phyloP scores from a whole-genome alignment of 1,140 invertebrate species.

The Drosophila tropicalis region DNA sequence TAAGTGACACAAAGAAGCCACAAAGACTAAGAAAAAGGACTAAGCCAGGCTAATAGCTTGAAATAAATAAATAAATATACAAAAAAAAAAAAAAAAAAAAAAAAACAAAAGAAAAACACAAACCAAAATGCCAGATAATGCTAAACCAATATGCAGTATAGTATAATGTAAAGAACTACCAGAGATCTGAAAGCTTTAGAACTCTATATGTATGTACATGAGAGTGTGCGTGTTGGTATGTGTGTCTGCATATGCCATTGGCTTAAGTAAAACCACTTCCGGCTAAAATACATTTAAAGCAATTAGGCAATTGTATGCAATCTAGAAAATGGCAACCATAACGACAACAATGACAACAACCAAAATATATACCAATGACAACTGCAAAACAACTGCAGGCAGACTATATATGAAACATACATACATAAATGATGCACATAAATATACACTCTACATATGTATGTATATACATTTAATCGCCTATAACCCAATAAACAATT shows the following conservation, averaged over 20 bases:
- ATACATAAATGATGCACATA: conserved; percentile 2
- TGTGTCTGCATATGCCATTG: conserved; percentile 50
- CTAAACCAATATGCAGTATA: conserved; percentile 54
- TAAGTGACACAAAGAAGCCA: conserved; percentile 13
- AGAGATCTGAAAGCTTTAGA: conserved; percentile 14
- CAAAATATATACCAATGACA: conserved; percentile 25
- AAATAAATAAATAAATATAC: conserved; percentile 65
- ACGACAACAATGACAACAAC: conserved; percentile 29
- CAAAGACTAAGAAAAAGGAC: conserved; percentile 17
- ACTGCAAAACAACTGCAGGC: conserved; percentile 39
- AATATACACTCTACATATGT: conserved; percentile 4
- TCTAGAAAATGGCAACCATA: conserved; percentile 47
- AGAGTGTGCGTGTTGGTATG: conserved; percentile 7
- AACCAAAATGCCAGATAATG: conserved; percentile 59
- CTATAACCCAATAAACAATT: conserved; percentile 9
- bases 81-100: conserved; percentile 17
- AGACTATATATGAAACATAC: neutral
- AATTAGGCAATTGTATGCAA: conserved; percentile 69
- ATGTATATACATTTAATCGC: neutral
- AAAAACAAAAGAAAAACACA: conserved; percentile 32
- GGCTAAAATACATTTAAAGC: conserved; percentile 73
- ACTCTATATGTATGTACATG: neutral
- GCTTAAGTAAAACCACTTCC: conserved; percentile 70
- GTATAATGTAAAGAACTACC: conserved; percentile 45
- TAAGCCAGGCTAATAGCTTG: conserved; percentile 61